These are phyloP conservation scores for Ptychochromis oligacanthus DNA, from an alignment of 2,113 vertebrate species.

Conservation along the genomic window DNA sequence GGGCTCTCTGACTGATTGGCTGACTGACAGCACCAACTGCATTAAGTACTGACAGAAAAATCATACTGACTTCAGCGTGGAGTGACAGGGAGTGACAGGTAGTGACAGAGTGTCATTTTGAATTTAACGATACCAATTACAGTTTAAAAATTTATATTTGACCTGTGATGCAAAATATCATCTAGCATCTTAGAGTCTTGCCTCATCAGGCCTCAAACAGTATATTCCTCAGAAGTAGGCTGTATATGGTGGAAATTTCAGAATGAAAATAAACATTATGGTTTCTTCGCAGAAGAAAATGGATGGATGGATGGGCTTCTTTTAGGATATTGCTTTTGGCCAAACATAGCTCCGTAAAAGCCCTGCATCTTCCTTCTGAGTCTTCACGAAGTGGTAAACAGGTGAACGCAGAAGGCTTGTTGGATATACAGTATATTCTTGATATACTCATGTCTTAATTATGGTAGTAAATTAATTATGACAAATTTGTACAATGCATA, in stretches of 20 bases:
- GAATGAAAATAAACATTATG: not conserved
- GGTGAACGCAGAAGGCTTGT: not conserved
- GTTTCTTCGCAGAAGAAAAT: not conserved
- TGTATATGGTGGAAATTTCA: constrained; percentile 20
- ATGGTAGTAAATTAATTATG: too few species aligned
- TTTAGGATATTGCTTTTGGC: constrained; percentile 23
- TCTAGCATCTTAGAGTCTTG: constrained; percentile 6
- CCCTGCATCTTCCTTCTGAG: not conserved
- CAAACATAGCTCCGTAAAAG: constrained; percentile 26
- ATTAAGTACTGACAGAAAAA: constrained; percentile 26
- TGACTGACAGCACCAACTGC: constrained; percentile 30
- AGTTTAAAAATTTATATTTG: not conserved
- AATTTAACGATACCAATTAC: too few species aligned
- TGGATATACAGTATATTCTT: constrained; percentile 3
- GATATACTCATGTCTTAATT: constrained; percentile 19
- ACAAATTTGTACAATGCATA: not conserved
- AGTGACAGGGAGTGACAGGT: not conserved
- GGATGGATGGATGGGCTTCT: accelerated
- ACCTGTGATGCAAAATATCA: constrained; percentile 15
- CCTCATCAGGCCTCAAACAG: not conserved
- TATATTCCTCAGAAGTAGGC: constrained; percentile 19
- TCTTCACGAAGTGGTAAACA: constrained; percentile 14
- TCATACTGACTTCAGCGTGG: not conserved
- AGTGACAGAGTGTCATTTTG: constrained; percentile 7
- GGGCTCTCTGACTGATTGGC: constrained; percentile 45